A percentile compares a stretch with the other conserved stretches of the same genome.
Evolutionary conservation across 2,113 vertebrate genomes (phyloP).

Genomic region (Silurus meridionalis): DNA sequence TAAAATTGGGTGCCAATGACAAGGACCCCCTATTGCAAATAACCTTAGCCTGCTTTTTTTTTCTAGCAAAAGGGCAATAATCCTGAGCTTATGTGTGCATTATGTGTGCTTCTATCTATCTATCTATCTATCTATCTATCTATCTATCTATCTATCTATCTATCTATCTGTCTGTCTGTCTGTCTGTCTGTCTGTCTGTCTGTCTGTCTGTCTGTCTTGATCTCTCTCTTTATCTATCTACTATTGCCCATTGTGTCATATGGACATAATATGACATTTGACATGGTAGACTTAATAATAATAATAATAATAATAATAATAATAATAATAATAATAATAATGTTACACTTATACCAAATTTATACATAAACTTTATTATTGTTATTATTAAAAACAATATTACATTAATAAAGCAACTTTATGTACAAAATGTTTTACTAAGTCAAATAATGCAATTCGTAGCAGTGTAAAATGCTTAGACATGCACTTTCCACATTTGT

Average conservation of each 20-base stretch:
- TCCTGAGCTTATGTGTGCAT: background rate
- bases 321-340: too few species aligned
- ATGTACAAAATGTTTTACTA: background rate
- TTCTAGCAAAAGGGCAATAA: conserved; percentile 5
- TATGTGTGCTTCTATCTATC: background rate
- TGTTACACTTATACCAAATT: too few species aligned
- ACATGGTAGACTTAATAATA: too few species aligned
- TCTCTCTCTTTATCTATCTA: too few species aligned
- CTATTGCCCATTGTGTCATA: too few species aligned
- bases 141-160: background rate
- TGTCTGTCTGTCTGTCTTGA: too few species aligned
- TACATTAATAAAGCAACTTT: background rate
- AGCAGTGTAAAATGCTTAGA: background rate
- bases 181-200: background rate
- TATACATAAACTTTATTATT: too few species aligned
- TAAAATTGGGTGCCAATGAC: conserved; percentile 58
- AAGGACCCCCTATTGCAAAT: conserved; percentile 56
- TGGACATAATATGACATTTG: too few species aligned
- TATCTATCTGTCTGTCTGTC: background rate
- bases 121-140: background rate
- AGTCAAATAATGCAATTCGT: background rate
- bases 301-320: too few species aligned
- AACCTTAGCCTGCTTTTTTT: conserved; percentile 48
- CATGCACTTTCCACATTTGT: background rate
- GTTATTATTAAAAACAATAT: too few species aligned